Conservation (phyloP, 1,140 invertebrate genomes). For the Pseudomyrmex sp. region DNA sequence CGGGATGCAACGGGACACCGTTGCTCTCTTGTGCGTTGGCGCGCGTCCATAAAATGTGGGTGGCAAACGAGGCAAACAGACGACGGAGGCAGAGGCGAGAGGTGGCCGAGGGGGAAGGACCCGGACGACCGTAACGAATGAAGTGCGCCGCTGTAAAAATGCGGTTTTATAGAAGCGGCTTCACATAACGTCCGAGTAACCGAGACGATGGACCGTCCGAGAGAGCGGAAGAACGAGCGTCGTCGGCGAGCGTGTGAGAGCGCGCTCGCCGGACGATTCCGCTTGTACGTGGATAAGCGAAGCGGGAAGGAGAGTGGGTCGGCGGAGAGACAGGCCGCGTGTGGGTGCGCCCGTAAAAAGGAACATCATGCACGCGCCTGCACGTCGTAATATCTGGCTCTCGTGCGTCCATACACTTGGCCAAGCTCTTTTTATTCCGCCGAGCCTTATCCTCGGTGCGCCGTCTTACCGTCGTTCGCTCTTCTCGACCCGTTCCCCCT, state of each 20-base stretch:
- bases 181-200: slow-evolving; percentile 75
- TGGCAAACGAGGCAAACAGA: slow-evolving; percentile 64
- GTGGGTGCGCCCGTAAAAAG: slow-evolving; percentile 77
- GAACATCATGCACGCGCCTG: slow-evolving; percentile 75
- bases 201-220: slow-evolving; percentile 67
- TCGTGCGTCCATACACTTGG: slow-evolving; percentile 63
- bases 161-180: slow-evolving; percentile 78
- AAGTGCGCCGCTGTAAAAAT: slow-evolving; percentile 79
- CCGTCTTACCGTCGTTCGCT: slow-evolving; percentile 20
- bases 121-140: slow-evolving; percentile 73
- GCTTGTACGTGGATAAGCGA: background rate
- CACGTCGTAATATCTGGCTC: slow-evolving; percentile 74
- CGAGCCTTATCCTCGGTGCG: slow-evolving; percentile 23
- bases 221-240: slow-evolving; percentile 30
- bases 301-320: background rate
- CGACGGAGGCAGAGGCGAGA: background rate
- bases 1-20: slow-evolving; percentile 38
- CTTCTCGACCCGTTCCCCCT: background rate
- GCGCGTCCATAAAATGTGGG: slow-evolving; percentile 73
- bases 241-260: background rate
- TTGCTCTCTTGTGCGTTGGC: slow-evolving; percentile 48
- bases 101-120: background rate
- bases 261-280: background rate
- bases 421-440: slow-evolving; percentile 63
- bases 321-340: slow-evolving; percentile 36